Evolutionary conservation across 2,797 vertebrate species (phyloP).

Genomic region (Aeoliscus strigatus): DNA sequence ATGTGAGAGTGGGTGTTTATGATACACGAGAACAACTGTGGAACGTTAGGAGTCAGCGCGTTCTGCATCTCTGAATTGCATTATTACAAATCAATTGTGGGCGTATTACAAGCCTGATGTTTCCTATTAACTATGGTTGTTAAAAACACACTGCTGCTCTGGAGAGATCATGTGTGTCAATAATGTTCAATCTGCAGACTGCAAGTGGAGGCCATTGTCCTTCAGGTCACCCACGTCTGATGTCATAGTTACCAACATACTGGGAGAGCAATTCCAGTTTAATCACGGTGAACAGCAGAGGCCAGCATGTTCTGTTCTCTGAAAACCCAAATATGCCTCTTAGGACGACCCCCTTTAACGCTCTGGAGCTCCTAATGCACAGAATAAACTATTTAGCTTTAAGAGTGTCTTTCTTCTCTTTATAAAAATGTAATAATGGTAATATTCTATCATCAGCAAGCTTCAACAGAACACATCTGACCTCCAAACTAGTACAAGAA

Average conservation of each 20-base stretch:
- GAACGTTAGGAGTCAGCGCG: constrained; percentile 28
- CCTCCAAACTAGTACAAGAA: too few relatives aligned
- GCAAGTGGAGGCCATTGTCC: constrained; percentile 39
- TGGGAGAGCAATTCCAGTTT: constrained; percentile 6
- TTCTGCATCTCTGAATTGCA: constrained; percentile 57
- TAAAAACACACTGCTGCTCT: constrained; percentile 32
- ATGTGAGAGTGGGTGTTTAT: constrained; percentile 61
- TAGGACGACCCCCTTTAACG: too few relatives aligned
- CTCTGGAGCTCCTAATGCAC: background rate
- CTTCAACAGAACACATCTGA: too few relatives aligned
- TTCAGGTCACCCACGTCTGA: constrained; percentile 45
- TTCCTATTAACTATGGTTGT: constrained; percentile 49
- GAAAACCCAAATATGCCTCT: constrained; percentile 5
- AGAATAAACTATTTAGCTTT: background rate
- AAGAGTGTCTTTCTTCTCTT: too few relatives aligned
- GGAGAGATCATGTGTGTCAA: constrained; percentile 22
- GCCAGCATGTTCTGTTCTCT: constrained; percentile 13
- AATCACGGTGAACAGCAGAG: constrained; percentile 13
- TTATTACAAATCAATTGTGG: constrained; percentile 67
- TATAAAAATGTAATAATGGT: too few relatives aligned
- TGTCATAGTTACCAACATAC: constrained; percentile 28
- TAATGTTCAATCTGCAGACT: constrained; percentile 49
- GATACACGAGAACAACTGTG: constrained; percentile 37
- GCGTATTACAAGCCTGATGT: constrained; percentile 55
- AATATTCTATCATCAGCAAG: too few relatives aligned